These are phyloP conservation scores for Mythimna impura DNA, from an alignment of 2,888 invertebrate genomes.

Conservation along the genomic window DNA sequence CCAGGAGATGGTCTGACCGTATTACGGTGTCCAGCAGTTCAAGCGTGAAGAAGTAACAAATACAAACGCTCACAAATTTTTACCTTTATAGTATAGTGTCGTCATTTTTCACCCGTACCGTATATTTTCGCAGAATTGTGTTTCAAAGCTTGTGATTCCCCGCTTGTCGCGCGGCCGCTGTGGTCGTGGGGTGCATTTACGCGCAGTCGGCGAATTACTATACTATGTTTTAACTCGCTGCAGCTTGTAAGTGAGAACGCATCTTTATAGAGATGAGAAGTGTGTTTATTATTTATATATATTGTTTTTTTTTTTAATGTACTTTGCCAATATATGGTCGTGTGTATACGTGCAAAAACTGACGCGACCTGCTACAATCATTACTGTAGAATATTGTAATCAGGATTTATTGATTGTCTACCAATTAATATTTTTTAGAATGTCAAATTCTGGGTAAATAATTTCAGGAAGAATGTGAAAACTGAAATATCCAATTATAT, in stretches of 20 bases:
- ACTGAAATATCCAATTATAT: not conserved
- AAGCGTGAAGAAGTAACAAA: too few species aligned
- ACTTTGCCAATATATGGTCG: not conserved
- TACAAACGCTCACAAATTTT: too few species aligned
- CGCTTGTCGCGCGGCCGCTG: slow-evolving; percentile 5
- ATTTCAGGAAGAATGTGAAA: not conserved
- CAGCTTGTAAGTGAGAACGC: slow-evolving; percentile 1
- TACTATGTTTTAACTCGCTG: slow-evolving; percentile 6
- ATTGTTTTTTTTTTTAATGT: not conserved
- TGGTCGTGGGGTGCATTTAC: slow-evolving; percentile 18
- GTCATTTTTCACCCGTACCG: not conserved
- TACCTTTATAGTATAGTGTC: too few species aligned
- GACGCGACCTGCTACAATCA: not conserved
- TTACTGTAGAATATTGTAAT: not conserved
- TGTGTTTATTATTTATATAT: not conserved
- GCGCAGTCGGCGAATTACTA: slow-evolving; percentile 23
- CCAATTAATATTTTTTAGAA: not conserved
- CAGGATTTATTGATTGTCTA: not conserved
- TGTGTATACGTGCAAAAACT: not conserved
- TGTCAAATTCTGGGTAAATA: not conserved
- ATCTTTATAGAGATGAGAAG: not conserved
- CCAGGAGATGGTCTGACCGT: too few species aligned
- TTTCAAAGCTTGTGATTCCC: not conserved
- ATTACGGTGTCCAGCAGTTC: too few species aligned
- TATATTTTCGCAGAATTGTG: not conserved